phyloP scores from a whole-genome alignment of 2,797 vertebrate genomes.

The Xenentodon cancila region DNA sequence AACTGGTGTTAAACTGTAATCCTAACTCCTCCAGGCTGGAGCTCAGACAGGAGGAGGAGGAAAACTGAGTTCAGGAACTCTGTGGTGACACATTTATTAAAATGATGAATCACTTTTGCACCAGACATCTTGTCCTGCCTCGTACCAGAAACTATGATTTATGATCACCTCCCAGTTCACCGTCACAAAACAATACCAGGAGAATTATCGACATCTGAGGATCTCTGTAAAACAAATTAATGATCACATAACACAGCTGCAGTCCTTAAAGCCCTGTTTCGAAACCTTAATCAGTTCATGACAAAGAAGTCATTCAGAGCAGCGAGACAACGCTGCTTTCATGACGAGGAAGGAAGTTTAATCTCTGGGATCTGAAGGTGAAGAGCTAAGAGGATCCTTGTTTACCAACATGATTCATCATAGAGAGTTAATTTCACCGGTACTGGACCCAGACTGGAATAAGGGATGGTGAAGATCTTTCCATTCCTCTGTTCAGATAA shows the following conservation, averaged over 20 bases:
- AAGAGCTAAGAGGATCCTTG: too few relatives aligned
- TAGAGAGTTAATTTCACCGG: too few relatives aligned
- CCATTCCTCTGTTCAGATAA: too few relatives aligned
- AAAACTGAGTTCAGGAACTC: conserved; percentile 17
- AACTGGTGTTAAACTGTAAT: conserved; percentile 11
- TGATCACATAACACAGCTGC: conserved; percentile 56
- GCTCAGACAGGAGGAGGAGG: conserved; percentile 9
- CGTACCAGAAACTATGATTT: conserved; percentile 61
- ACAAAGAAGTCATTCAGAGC: conserved; percentile 49
- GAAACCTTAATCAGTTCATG: conserved; percentile 56
- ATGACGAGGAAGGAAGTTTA: not conserved
- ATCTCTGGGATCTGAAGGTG: too few relatives aligned
- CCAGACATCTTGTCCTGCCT: conserved; percentile 52
- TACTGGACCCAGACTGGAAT: too few relatives aligned
- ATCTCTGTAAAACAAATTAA: conserved; percentile 69
- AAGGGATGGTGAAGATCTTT: too few relatives aligned
- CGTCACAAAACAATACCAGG: conserved; percentile 58
- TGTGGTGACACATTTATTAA: conserved; percentile 55
- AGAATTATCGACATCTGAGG: conserved; percentile 58
- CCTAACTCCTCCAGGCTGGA: conserved; percentile 26
- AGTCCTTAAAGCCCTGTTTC: conserved; percentile 47
- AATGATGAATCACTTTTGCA: conserved; percentile 66
- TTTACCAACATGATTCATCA: too few relatives aligned
- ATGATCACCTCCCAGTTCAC: conserved; percentile 53
- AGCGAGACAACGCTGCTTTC: not conserved